Percentiles rank a stretch among this genome's conserved stretches.
These are phyloP conservation scores for Uria aalge DNA, from an alignment of 2,113 vertebrate species.

Conservation along the genomic window DNA sequence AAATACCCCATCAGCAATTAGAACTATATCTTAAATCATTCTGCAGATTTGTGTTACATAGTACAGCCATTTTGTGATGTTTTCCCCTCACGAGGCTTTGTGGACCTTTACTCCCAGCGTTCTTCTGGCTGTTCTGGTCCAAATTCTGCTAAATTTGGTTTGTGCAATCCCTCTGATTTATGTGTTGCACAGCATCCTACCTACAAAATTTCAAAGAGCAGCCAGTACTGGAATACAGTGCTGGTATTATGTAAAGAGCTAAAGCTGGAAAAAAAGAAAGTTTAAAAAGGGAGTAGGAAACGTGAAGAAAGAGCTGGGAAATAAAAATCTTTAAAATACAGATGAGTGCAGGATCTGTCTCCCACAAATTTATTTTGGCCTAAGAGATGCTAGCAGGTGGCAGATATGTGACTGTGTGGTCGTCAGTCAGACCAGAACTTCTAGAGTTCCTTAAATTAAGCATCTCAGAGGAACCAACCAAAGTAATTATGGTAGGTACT, in stretches of 20 bases:
- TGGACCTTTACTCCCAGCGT: background rate
- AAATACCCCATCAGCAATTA: background rate
- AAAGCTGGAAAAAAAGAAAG: background rate
- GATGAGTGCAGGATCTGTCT: background rate
- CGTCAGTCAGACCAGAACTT: constrained; percentile 76
- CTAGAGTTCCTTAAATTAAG: constrained; percentile 69
- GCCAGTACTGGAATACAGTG: background rate
- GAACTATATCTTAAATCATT: background rate
- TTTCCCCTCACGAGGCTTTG: background rate
- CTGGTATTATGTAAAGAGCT: background rate
- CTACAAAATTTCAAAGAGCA: background rate
- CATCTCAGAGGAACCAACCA: constrained; percentile 68
- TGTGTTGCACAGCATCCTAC: background rate
- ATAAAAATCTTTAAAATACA: background rate
- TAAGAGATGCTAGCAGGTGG: constrained; percentile 75
- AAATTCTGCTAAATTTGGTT: background rate
- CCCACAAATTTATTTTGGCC: constrained; percentile 54
- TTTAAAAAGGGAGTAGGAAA: background rate
- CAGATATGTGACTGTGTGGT: constrained; percentile 30
- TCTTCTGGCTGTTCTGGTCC: background rate
- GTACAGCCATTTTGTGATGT: background rate
- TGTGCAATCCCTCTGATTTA: background rate
- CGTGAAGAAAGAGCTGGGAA: background rate
- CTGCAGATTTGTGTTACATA: background rate
- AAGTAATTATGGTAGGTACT: constrained; percentile 78